Conservation (phyloP, 2,888 invertebrate genomes). For the Drosophila dives region DNA sequence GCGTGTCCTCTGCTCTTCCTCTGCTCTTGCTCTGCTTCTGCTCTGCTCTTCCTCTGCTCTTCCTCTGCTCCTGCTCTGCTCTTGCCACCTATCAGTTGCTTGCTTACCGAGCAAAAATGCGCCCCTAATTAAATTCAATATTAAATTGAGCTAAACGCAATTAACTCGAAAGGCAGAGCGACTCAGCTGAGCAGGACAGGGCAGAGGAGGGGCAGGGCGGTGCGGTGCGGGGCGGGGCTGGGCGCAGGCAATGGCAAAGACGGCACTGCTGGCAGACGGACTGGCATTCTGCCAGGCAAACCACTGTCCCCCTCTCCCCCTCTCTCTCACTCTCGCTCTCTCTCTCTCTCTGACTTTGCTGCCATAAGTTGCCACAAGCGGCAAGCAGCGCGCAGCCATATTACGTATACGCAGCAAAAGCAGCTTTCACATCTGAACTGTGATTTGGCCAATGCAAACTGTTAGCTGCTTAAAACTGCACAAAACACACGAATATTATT, state of each 20-base stretch:
- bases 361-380: constrained; percentile 27
- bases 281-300: constrained; percentile 36
- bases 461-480: not conserved
- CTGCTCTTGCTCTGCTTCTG: not conserved
- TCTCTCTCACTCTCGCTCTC: not conserved
- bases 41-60: not conserved
- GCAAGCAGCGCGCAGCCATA: constrained; percentile 15
- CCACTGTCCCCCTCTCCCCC: not conserved
- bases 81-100: constrained; percentile 46
- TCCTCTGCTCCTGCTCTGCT: not conserved
- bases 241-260: constrained; percentile 9
- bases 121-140: constrained; percentile 82
- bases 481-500: not conserved
- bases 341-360: not conserved
- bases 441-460: constrained; percentile 33
- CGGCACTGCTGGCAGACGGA: constrained; percentile 17
- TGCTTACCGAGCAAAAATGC: constrained; percentile 73
- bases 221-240: constrained; percentile 9
- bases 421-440: constrained; percentile 27
- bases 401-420: constrained; percentile 45
- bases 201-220: not conserved
- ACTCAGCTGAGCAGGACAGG: not conserved
- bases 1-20: not conserved
- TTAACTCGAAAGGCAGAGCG: constrained; percentile 74
- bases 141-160: constrained; percentile 82